A percentile compares a stretch with the other conserved stretches of the same genome.
Evolutionary conservation across 2,888 invertebrate genomes (phyloP).

Genomic region (Epsilonema sp.): DNA sequence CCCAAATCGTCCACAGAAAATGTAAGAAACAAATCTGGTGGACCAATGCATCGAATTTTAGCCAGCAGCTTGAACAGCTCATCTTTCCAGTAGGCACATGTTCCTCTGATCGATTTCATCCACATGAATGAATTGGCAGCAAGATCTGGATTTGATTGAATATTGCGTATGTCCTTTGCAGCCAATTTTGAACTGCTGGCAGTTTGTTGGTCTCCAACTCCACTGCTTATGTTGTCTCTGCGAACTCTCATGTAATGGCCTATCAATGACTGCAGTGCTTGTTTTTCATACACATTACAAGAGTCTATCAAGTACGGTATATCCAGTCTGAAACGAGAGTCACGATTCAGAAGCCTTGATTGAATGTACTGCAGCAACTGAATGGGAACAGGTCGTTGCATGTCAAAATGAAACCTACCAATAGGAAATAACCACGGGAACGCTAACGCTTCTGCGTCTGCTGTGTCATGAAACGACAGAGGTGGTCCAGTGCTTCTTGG

Average conservation of each 20-base stretch:
- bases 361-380: not conserved
- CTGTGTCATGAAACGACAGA: not conserved
- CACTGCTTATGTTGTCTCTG: too few relatives aligned
- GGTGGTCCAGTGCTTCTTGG: not conserved
- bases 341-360: not conserved
- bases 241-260: not conserved
- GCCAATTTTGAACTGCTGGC: not conserved
- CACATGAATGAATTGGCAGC: not conserved
- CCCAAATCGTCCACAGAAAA: not conserved
- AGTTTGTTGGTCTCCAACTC: too few relatives aligned
- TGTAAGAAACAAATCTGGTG: not conserved
- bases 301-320: not conserved
- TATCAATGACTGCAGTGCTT: not conserved
- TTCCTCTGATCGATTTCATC: not conserved
- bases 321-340: constrained; percentile 1
- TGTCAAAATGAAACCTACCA: not conserved
- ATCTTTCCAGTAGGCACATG: not conserved
- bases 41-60: not conserved
- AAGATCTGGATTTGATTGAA: not conserved
- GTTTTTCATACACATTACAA: not conserved
- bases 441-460: not conserved
- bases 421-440: not conserved
- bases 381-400: not conserved
- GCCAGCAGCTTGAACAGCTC: not conserved
- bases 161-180: not conserved